Base-by-base conservation (phyloP, 2,888 invertebrate genomes). In the Luffia ferchaultella region DNA sequence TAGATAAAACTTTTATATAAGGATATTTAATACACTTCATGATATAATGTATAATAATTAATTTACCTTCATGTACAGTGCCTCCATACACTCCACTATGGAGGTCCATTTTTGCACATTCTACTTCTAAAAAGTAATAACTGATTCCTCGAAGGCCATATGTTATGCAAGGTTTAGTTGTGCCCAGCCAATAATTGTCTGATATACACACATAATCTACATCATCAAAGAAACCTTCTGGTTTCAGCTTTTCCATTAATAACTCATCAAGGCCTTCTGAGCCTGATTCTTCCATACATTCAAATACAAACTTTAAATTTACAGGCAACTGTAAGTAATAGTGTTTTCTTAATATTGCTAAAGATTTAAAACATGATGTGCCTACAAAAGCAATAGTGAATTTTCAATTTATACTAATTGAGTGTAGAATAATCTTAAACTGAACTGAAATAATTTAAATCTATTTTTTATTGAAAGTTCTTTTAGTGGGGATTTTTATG, bases 151-250 rank as follows among this genome's bases (percentile, higher is more conserved):
- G 87, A 12, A 99, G 86, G 2, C 98, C 98, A 74, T 98, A 98
- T 0, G 98, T 98, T 53, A 99, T 88, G 70, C 98, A 98, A 0
- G 99, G 98, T 67, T 96, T 97, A n/a, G 90, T 91, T 54, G 92
- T 97, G 1, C 98, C 98, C 53, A 99, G 79, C 98, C 98, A 99
- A 71, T 98, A 99, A 78, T 98, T 99, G 73, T 99, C 98, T 18
- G 97, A 97, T 67, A 99, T 98, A 72, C 98, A 98, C 16, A 97
- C 95, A 78, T 90, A 98, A 73, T 98, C 97, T 0, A 96, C 91
- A 66, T 88, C 87, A 50, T 89, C 85, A 40, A 98, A 87, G 73
- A 96, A 97, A 19, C 88, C 88, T 58, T 93, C 90, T 18, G 84
- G 84, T 54, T 83, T 80, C 41, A 84, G 57, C 48, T 79, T 60